Evolutionary conservation across 2,113 vertebrate species (phyloP), one percentile per base, ranked within the genome.

Genomic region (Anhinga rufa): DNA sequence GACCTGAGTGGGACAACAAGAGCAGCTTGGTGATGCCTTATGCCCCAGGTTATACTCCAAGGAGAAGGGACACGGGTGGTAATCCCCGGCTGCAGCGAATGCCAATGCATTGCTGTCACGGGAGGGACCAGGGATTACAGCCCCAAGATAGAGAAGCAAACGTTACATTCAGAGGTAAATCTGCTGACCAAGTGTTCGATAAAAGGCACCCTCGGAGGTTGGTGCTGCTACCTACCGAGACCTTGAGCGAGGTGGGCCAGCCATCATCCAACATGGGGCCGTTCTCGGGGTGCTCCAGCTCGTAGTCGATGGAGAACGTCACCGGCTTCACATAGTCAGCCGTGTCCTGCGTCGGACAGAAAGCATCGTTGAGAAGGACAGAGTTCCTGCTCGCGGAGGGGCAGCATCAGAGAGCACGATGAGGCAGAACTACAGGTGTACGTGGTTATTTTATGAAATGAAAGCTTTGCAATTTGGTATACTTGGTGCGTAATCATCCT

Each of bases 241-340:
- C 99, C 96, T 96, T 99, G 80, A 99, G 97, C 0, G 98, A 97
- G n/a, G 99, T 99, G 51, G 99, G 99, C 99, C 99, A 99, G 44
- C 98, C 98, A 0, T 99, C 98, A 1, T 99, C 99, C 76, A 99
- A 97, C 86, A 98, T 93, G 4, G 99, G 99, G 28, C 98, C 99
- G 0, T 96, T 46, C 36, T 98, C 96, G 0, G 97, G 94, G 4
- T 98, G 97, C 89, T 98, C 98, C 62, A 99, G 98, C 54, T 97
- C 97, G 3, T 98, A 99, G 95, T 99, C 98, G 0, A 98, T 96
- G 14, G 98, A 97, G 94, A 99, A 99, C 1, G 98, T 95, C 70
- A 99, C 99, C 1, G 99, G 99, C 92, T 99, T 98, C 74, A 99
- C 98, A 2, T 99, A 99, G 97, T 99, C 99, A 5, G 99, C 98